Base-by-base conservation (phyloP, 2,113 vertebrate species). In the Petrocephalus zakoni region DNA sequence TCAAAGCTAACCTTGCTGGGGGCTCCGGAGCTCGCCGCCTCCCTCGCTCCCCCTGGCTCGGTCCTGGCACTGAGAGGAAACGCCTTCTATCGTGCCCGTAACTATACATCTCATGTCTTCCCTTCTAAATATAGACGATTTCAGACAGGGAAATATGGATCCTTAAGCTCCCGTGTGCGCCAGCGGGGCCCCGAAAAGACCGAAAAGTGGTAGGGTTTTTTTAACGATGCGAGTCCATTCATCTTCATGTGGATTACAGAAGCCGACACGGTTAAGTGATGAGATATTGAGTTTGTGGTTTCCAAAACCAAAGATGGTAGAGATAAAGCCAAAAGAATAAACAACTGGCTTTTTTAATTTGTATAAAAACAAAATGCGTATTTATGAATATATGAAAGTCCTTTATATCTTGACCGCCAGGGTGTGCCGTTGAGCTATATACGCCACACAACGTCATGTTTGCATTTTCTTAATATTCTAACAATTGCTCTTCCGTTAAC, bases 101-200 rank as follows among this genome's bases (percentile, higher is more conserved):
- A 94, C 93, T 90, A 89, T 89, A 88, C 87, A 84, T 91, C 92
- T 88, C 90, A 91, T 92, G 90, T 87, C 46, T 68, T 87, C 78
- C 85, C 91, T 93, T 92, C 92, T 92, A 87, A 85, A 42, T 92
- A 94, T 95, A 92, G 94, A 94, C 52, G 92, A 93, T 92, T 82
- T 84, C 3, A 49, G 87, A 91, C 89, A 91, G 92, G 89, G 89
- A 89, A 90, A 89, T 92, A 94, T 93, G 94, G 93, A 95, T 92
- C 92, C 90, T 90, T 93, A 93, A 94, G 94, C 90, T 90, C 78
- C 75, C 51, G 64, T 15, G 4, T 49, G 81, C 89, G 90, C 42
- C 72, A 82, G 29, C 5, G 11, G 81, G 81, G 53, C 53, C 51
- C 49, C 53, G 1, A 46, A 72, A 29, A 82, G 89, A 64, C 90